These are phyloP conservation scores for Montipora sp. DNA, from an alignment of 64 coral and sea anemone species.

Conservation along the genomic window DNA sequence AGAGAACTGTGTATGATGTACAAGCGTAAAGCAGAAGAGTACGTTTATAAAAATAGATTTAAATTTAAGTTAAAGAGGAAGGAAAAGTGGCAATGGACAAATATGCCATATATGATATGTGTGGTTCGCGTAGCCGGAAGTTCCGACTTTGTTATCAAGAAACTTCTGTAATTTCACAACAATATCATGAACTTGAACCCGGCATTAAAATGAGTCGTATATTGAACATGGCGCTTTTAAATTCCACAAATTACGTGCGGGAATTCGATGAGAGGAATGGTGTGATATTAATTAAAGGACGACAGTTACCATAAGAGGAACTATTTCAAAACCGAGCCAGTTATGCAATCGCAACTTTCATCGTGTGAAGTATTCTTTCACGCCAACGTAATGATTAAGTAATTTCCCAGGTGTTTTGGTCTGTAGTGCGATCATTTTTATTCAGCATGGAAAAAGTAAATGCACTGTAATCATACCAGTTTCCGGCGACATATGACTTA, in stretches of 20 bases:
- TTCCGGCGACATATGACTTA: too few relatives aligned
- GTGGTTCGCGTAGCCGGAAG: not conserved
- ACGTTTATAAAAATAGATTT: too few relatives aligned
- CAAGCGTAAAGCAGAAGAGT: too few relatives aligned
- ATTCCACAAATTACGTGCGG: not conserved
- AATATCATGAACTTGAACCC: slow-evolving; percentile 15
- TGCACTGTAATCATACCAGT: too few relatives aligned
- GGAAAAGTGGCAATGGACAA: too few relatives aligned
- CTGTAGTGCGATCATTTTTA: too few relatives aligned
- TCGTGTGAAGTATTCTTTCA: not conserved
- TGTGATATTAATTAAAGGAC: not conserved
- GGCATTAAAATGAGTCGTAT: not conserved
- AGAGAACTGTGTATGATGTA: too few relatives aligned
- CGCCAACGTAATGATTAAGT: too few relatives aligned
- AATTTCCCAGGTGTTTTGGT: too few relatives aligned
- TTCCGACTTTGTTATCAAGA: not conserved
- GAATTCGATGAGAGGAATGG: not conserved
- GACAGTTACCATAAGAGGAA: not conserved
- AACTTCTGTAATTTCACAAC: not conserved
- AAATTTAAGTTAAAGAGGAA: too few relatives aligned
- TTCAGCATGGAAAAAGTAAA: too few relatives aligned
- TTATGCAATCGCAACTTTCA: not conserved
- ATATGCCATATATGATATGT: too few relatives aligned
- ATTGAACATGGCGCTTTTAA: not conserved
- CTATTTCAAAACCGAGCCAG: not conserved